These are phyloP conservation scores for Epinotia demarniana DNA, from an alignment of 2,888 invertebrate species.

Conservation along the genomic window DNA sequence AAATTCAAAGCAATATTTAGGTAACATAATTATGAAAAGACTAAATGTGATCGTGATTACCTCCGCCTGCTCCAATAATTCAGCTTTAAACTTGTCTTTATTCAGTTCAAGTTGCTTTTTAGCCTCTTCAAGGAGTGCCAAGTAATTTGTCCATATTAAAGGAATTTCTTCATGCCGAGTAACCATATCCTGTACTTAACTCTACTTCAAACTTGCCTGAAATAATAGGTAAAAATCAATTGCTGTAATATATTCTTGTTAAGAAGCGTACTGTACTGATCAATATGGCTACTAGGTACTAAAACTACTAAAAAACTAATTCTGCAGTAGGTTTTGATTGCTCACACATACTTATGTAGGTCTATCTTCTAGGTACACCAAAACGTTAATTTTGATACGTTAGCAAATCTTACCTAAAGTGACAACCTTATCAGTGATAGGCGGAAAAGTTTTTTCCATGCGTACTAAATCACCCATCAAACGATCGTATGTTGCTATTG, in stretches of 20 bases:
- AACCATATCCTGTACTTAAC: slow-evolving; percentile 85
- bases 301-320: too few relatives aligned
- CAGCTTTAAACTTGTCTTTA: slow-evolving; percentile 89
- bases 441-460: slow-evolving; percentile 89
- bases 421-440: slow-evolving; percentile 89
- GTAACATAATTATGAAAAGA: too few relatives aligned
- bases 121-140: slow-evolving; percentile 87
- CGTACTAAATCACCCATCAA: slow-evolving; percentile 86
- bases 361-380: too few relatives aligned
- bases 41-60: slow-evolving; percentile 55
- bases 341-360: too few relatives aligned
- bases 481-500: slow-evolving; percentile 88
- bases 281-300: too few relatives aligned
- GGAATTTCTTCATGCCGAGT: slow-evolving; percentile 85
- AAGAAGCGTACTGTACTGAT: neutral
- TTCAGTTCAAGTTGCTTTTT: slow-evolving; percentile 89
- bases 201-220: slow-evolving; percentile 89
- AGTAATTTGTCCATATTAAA: slow-evolving; percentile 88
- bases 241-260: neutral
- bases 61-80: slow-evolving; percentile 88
- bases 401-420: slow-evolving; percentile 81
- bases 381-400: neutral
- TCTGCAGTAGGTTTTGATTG: too few relatives aligned
- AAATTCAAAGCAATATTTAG: neutral
- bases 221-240: slow-evolving; percentile 24